Percentiles rank a stretch among this genome's conserved stretches.
These are phyloP conservation scores for Melinopterus prodromus DNA, from an alignment of 2,888 invertebrate species.

Conservation along the genomic window DNA sequence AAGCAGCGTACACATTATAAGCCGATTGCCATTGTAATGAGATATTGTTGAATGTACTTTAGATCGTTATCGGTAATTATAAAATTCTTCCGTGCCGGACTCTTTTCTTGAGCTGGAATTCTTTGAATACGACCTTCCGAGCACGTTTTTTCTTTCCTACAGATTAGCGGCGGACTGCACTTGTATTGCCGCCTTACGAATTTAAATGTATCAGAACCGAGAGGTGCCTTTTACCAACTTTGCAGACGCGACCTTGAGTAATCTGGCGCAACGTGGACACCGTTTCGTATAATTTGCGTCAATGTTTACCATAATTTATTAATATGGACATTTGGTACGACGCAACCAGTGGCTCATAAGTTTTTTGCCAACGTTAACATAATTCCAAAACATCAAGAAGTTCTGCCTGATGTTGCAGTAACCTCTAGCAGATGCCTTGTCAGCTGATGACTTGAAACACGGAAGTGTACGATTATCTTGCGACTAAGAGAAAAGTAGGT, in stretches of 20 bases:
- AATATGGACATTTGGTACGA: not conserved
- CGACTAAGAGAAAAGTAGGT: no score
- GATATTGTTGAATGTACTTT: conserved; percentile 4
- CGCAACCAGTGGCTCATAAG: not conserved
- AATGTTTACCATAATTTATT: conserved; percentile 4
- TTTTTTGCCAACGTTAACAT: not conserved
- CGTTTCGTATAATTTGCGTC: not conserved
- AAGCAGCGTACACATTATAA: not conserved
- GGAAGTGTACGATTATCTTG: no score
- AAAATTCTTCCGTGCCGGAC: not conserved
- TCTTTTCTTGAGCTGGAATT: not conserved
- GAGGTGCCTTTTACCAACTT: not conserved
- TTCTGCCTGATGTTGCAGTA: no score
- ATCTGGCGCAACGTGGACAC: not conserved
- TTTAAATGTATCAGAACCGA: not conserved
- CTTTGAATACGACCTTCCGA: not conserved
- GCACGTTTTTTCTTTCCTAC: not conserved
- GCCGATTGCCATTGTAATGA: conserved; percentile 4
- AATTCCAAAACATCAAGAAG: not conserved
- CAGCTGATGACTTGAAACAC: no score
- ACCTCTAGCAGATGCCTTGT: no score
- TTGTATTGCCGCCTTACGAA: not conserved
- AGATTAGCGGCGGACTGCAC: conserved; percentile 4
- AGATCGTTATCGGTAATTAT: not conserved
- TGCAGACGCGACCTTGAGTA: not conserved